These are phyloP conservation scores for Camponotus floridanus DNA, from an alignment of 1,140 invertebrate genomes.

Conservation along the genomic window DNA sequence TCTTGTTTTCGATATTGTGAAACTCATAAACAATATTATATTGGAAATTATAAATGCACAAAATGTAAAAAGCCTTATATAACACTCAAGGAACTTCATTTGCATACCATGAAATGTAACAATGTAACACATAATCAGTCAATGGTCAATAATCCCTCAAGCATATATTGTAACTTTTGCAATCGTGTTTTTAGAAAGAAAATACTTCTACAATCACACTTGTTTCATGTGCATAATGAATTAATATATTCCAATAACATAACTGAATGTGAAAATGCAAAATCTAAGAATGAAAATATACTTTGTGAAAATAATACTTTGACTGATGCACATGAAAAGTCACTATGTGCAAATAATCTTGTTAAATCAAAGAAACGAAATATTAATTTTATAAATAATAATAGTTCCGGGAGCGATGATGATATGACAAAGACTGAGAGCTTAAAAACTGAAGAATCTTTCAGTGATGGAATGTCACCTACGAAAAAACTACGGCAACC, in stretches of 20 bases:
- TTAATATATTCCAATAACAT: neutral
- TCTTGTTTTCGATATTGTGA: no score
- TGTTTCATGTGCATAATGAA: conserved; percentile 34
- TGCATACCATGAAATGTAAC: neutral
- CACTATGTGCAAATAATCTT: neutral
- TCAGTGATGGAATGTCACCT: neutral
- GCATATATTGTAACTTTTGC: conserved; percentile 45
- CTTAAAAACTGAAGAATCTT: neutral
- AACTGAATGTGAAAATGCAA: neutral
- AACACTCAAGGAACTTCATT: neutral
- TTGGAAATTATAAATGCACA: neutral
- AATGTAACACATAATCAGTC: no score
- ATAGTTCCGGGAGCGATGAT: neutral
- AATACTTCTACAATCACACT: conserved; percentile 8
- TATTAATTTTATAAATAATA: conserved; percentile 4
- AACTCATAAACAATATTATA: neutral
- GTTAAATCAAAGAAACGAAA: conserved; percentile 1
- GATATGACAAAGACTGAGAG: neutral
- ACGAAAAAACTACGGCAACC: conserved; percentile 54
- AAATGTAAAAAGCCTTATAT: neutral
- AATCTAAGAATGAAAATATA: neutral
- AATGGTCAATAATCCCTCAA: no score
- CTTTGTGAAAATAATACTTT: neutral
- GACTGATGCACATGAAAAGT: conserved; percentile 6
- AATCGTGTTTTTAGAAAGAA: neutral